Base-by-base conservation (phyloP, 2,113 vertebrate genomes). In the Scatophagus argus region DNA sequence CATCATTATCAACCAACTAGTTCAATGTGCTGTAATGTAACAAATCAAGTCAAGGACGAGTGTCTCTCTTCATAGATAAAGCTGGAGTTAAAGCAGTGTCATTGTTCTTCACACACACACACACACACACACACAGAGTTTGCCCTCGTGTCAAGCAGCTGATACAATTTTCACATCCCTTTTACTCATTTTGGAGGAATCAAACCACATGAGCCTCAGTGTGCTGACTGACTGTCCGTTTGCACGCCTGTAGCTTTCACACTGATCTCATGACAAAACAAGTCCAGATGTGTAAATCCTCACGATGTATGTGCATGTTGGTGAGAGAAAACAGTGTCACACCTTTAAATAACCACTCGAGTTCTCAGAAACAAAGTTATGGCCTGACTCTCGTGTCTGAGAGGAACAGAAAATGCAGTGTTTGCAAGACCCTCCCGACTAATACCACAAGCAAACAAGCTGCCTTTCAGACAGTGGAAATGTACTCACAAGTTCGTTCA, bases 401-500 rank as follows among this genome's bases (percentile, higher is more conserved):
- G 5, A 69, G 27, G 47, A 74, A 49, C 11, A 23, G 4, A 41
- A 59, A 52, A 9, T 0, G 36, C 31, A 56, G 12, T 23, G 41
- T 63, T 73, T 34, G 38, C 9, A 27, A 63, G 1, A 27, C 36
- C 10, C 62, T 27, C 61, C 10, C 29, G 4, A 14, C 44, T 69
- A 52, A 36, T 31, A 32, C 27, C n/a, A n/a, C 3, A 7, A 56
- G 16, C 36, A 51, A 25, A 39, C 6, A 56, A 19, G 0, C 46
- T 34, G 43, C 19, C 4, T 47, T 44, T 60, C 9, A 29, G 3
- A 39, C 5, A 13, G n/a, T 31, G 6, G 10, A 46, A 52, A 67
- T 58, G 47, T 87, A 91, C 91, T 92, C 51, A 91, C 91, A 58
- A 44, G 55, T 68, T 23, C 66, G 31, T 75, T 79, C 44, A 31